phyloP scores from a whole-genome alignment of 2,797 vertebrate genomes.

The Chiroxiphia lanceolata region DNA sequence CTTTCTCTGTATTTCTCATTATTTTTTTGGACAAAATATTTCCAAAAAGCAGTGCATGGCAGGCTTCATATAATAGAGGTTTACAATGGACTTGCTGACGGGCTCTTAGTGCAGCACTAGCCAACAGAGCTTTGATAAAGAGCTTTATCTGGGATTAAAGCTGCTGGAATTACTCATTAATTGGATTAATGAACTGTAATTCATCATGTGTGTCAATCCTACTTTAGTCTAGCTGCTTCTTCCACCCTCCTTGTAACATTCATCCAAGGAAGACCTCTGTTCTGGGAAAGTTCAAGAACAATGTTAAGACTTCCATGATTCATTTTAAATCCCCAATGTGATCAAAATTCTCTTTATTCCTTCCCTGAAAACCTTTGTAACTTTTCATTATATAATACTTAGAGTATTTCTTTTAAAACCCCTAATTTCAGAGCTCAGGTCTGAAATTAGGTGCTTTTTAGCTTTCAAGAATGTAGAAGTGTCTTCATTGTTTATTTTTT shows the following conservation, averaged over 20 bases:
- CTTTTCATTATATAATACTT: slow-evolving; percentile 35
- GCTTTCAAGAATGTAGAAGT: neutral
- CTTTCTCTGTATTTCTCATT: neutral
- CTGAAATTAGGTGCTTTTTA: neutral
- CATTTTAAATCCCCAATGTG: slow-evolving; percentile 52
- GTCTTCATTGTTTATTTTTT: neutral
- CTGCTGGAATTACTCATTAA: slow-evolving; percentile 76
- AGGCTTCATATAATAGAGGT: neutral
- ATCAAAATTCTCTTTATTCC: slow-evolving; percentile 35
- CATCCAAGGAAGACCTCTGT: slow-evolving; percentile 31
- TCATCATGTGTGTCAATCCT: slow-evolving; percentile 56
- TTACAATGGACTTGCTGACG: slow-evolving; percentile 52
- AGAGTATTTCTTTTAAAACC: neutral
- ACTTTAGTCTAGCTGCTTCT: slow-evolving; percentile 30
- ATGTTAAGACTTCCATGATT: slow-evolving; percentile 20
- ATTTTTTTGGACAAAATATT: neutral
- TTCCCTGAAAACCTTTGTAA: slow-evolving; percentile 6
- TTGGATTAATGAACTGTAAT: slow-evolving; percentile 77
- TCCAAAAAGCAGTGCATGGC: neutral
- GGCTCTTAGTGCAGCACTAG: slow-evolving; percentile 25
- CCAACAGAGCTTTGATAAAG: slow-evolving; percentile 61
- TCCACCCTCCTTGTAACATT: slow-evolving; percentile 13
- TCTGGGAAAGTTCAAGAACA: slow-evolving; percentile 45
- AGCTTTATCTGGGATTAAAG: slow-evolving; percentile 65
- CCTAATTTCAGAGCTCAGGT: neutral